Conservation (phyloP, 2,888 invertebrate genomes). For the Thymelicus acteon region DNA sequence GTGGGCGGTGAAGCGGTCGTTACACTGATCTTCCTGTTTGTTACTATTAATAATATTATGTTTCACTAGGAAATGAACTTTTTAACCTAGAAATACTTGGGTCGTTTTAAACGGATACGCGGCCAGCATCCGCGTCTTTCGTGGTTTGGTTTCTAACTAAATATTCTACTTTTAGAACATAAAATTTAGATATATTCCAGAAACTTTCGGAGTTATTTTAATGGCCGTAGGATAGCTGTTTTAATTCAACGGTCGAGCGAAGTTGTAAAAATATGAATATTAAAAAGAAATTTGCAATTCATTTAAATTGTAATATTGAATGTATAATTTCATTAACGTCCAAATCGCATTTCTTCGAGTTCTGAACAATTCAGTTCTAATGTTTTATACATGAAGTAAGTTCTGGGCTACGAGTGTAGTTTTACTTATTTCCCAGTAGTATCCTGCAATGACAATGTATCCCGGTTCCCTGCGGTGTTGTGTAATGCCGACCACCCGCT, state of each 20-base stretch:
- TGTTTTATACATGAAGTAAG: slow-evolving; percentile 20
- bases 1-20: slow-evolving; percentile 25
- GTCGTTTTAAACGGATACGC: background rate
- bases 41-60: slow-evolving; percentile 25
- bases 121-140: no score
- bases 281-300: background rate
- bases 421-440: slow-evolving; percentile 54
- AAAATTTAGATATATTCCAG: background rate
- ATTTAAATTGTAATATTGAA: background rate
- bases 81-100: slow-evolving; percentile 2
- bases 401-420: slow-evolving; percentile 49
- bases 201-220: background rate
- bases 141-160: no score
- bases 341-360: slow-evolving; percentile 9
- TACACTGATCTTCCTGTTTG: slow-evolving; percentile 24
- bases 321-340: slow-evolving; percentile 1
- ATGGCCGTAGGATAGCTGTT: background rate
- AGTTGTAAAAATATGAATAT: background rate
- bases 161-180: no score
- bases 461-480: slow-evolving; percentile 60
- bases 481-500: slow-evolving; percentile 52
- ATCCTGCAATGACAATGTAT: slow-evolving; percentile 65
- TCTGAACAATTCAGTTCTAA: background rate
- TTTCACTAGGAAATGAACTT: slow-evolving; percentile 3
- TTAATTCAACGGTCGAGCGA: background rate